A percentile compares a stretch with the other conserved stretches of the same genome.
Conservation (phyloP, 2,113 vertebrate genomes). For the Empidonax alnorum region DNA sequence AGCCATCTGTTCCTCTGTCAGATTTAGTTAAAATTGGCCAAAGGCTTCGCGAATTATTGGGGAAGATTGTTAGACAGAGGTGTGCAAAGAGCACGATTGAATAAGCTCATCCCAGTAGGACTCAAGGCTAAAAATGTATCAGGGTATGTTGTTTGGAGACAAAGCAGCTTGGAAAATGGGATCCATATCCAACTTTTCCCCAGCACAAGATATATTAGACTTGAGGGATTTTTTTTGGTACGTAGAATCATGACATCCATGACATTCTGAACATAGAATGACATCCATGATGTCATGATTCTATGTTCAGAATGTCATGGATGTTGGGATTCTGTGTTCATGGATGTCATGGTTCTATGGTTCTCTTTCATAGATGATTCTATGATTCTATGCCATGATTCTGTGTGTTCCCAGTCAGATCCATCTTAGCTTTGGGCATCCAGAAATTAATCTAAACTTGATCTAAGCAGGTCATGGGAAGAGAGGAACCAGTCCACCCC, state of each 20-base stretch:
- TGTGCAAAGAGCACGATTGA: background rate
- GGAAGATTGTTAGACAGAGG: conserved; percentile 35
- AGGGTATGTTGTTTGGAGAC: background rate
- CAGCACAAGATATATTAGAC: accelerated
- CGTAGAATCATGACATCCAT: no score
- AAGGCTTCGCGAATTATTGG: conserved; percentile 46
- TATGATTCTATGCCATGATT: background rate
- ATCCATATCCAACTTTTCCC: background rate
- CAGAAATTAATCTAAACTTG: background rate
- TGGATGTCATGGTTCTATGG: background rate
- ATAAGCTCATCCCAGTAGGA: conserved; percentile 4
- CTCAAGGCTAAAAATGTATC: conserved; percentile 7
- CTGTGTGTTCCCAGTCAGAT: background rate
- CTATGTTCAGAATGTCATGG: no score
- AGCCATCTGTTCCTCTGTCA: conserved; percentile 66
- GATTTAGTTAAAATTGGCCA: conserved; percentile 60
- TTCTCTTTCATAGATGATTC: background rate
- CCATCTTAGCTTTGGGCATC: background rate
- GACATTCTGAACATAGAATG: no score
- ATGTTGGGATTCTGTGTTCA: no score
- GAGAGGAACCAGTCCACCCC: no score
- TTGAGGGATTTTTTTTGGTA: background rate
- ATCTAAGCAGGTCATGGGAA: background rate
- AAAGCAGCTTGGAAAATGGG: background rate
- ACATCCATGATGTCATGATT: no score